These are phyloP conservation scores for Ichneumoninae sp. DNA, from an alignment of 2,888 invertebrate genomes.

Conservation along the genomic window DNA sequence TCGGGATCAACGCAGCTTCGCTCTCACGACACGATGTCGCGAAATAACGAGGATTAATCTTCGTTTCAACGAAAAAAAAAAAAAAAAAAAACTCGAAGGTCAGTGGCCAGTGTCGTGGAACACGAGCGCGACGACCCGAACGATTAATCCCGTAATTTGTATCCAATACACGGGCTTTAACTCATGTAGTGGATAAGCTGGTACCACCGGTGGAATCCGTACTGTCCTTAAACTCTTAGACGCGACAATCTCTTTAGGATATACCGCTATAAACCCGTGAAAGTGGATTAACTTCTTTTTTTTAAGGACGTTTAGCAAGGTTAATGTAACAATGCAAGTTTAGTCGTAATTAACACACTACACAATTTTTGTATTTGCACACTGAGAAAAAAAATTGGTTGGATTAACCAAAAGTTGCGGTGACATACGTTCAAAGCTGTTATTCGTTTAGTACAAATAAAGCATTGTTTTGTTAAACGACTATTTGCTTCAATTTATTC, in stretches of 20 bases:
- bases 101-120: conserved; percentile 35
- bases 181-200: neutral
- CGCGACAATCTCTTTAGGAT: neutral
- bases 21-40: conserved; percentile 31
- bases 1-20: conserved; percentile 18
- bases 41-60: conserved; percentile 46
- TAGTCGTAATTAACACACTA: no score
- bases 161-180: neutral
- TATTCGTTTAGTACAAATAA: no score
- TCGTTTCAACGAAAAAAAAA: conserved; percentile 26
- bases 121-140: conserved; percentile 47
- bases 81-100: conserved; percentile 45
- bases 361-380: neutral
- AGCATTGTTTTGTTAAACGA: no score
- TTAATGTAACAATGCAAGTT: neutral
- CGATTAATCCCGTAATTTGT: conserved; percentile 27
- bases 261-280: neutral
- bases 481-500: no score
- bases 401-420: no score
- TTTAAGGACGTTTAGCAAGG: neutral
- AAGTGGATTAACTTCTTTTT: neutral
- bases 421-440: no score
- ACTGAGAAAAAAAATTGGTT: no score
- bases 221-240: neutral
- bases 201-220: neutral